Base-by-base conservation (phyloP, 2,113 vertebrate genomes). In the Hypocryptadius cinnamomeus region DNA sequence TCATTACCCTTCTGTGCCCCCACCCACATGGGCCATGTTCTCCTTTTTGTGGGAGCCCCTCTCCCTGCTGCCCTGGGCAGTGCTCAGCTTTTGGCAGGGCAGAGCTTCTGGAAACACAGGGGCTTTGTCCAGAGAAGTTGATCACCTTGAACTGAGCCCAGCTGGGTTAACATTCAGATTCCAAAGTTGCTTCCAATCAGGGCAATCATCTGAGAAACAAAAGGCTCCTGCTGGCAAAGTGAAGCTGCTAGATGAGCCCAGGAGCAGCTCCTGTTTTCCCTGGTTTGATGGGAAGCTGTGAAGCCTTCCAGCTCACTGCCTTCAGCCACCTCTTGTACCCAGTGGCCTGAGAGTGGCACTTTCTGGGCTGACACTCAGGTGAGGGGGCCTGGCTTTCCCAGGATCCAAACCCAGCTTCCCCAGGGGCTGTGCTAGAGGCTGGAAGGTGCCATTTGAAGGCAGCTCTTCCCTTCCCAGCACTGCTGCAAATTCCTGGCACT, bases 401-500 rank as follows among this genome's bases (percentile, higher is more conserved):
- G 40, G 17, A 24, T 37, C 16, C 48, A 51, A 64, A 27, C 6
- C 27, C 76, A 51, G 15, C 3, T 14, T 42, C 27, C 31, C 16
- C 51, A 69, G 35, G 47, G 30, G 18, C 45, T 17, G 50, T 16
- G 7, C n/a, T 9, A 13, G 37, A 44, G 39, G 37, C 45, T 78
- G 77, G 53, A 20, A 76, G 61, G 5, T 74, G 56, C 42, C 65
- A 15, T 50, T 77, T 35, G 25, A 25, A 20, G 47, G n/a, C 14
- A n/a, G 9, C 19, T 42, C 33, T 50, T 74, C 44, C 35, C 53
- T 79, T 74, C 60, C 7, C 39, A 54, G 59, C 22, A 21, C 48
- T 0, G 0, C 37, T 10, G 5, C 60, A 17, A 22, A 11, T 31
- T 48, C 59, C 30, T 18, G 66, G 11, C 66, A 40, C 3, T 3